These are phyloP conservation scores for Dromius quadrimaculatus DNA, from an alignment of 2,888 invertebrate genomes.

Conservation along the genomic window DNA sequence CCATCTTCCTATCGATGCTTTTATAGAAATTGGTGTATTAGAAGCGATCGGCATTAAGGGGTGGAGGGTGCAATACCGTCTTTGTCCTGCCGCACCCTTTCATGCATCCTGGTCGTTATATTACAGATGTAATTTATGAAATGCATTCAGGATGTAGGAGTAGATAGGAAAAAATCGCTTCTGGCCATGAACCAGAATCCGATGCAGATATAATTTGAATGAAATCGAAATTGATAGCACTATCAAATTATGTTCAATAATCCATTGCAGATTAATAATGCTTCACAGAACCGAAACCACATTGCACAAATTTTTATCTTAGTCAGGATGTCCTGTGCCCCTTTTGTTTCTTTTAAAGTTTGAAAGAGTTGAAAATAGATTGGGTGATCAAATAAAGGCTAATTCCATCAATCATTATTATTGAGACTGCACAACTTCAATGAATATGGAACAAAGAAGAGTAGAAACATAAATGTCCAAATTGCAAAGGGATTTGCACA, in stretches of 20 bases:
- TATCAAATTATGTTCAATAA: background rate
- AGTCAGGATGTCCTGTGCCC: no score
- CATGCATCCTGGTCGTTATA: constrained; percentile 47
- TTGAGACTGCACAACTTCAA: constrained; percentile 26
- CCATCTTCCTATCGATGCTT: constrained; percentile 41
- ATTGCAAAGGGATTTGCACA: background rate
- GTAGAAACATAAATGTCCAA: constrained; percentile 1
- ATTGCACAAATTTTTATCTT: background rate
- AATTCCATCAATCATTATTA: constrained; percentile 23
- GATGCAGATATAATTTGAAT: background rate
- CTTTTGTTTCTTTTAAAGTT: background rate
- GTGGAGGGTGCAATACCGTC: background rate
- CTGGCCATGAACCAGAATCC: background rate
- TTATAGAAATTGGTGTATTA: constrained; percentile 48
- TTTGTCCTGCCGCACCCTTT: constrained; percentile 17
- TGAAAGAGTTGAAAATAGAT: no score
- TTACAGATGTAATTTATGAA: constrained; percentile 45
- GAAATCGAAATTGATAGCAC: background rate
- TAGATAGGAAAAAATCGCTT: constrained; percentile 13
- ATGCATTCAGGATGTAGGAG: constrained; percentile 49
- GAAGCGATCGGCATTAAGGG: constrained; percentile 10
- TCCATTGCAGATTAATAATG: background rate
- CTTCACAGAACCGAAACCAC: background rate
- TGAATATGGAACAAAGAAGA: background rate
- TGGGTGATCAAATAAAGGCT: background rate